Evolutionary conservation across 2,888 invertebrate genomes (phyloP).

Genomic region (Siphlonurus alternatus): DNA sequence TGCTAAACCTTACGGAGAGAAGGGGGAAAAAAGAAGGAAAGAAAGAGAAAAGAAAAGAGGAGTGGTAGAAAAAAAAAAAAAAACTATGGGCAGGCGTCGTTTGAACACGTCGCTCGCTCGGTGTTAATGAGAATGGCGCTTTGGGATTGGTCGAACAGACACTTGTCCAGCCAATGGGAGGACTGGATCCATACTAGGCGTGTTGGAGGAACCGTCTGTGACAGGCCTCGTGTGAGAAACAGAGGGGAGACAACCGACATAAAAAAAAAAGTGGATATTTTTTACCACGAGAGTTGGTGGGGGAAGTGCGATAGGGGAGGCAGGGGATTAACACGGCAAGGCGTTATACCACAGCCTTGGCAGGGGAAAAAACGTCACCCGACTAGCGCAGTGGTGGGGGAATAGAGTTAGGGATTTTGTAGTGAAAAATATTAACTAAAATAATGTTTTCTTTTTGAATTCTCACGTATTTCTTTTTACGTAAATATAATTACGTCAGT

Average conservation of each 20-base stretch:
- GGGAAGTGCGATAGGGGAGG: neutral
- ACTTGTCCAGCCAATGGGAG: neutral
- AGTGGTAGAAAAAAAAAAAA: neutral
- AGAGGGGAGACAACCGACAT: neutral
- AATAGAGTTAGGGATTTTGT: no score
- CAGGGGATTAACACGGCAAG: neutral
- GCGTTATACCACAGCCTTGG: neutral
- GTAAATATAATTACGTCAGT: neutral
- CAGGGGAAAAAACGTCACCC: neutral
- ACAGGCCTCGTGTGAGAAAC: neutral
- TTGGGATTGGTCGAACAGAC: constrained; percentile 1
- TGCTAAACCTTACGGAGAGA: neutral
- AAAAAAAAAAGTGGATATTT: neutral
- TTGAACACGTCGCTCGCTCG: neutral
- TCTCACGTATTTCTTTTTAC: neutral
- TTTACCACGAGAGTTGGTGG: neutral
- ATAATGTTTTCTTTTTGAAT: neutral
- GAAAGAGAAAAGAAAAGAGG: neutral
- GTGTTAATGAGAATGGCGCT: constrained; percentile 3
- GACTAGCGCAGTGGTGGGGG: neutral
- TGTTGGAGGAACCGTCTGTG: neutral
- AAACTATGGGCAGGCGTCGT: constrained; percentile 1
- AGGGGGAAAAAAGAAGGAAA: neutral
- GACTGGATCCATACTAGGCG: neutral
- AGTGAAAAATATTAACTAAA: no score